A percentile compares a stretch with the other conserved stretches of the same genome.
These are phyloP conservation scores for Haemorhous mexicanus DNA, from an alignment of 2,113 vertebrate genomes.

Conservation along the genomic window DNA sequence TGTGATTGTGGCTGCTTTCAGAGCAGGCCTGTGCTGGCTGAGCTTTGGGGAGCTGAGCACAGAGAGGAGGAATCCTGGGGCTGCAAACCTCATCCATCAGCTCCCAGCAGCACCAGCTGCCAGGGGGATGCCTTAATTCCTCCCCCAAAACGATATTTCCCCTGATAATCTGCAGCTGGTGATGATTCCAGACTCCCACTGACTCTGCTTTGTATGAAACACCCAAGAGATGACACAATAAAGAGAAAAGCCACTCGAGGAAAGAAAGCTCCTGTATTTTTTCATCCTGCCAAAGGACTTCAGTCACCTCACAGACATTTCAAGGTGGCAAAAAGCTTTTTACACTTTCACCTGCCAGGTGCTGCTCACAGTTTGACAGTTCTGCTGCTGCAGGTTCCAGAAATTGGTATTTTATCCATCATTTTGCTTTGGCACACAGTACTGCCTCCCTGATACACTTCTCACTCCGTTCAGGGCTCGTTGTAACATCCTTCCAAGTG, in stretches of 20 bases:
- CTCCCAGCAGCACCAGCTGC: not conserved
- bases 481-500: not conserved
- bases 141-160: accelerated
- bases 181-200: not conserved
- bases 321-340: not conserved
- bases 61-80: not conserved
- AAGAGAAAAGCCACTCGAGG: not conserved
- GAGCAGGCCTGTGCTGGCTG: not conserved
- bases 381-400: not conserved
- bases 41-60: not conserved
- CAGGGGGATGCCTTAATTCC: not conserved
- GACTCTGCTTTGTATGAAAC: not conserved
- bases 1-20: not conserved
- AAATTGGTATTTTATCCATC: not conserved
- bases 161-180: not conserved
- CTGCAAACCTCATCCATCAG: not conserved
- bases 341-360: not conserved
- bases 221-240: not conserved
- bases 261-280: not conserved
- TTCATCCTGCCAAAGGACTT: not conserved
- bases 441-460: not conserved
- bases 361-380: not conserved
- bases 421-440: not conserved
- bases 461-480: not conserved
- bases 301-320: not conserved